Percentiles rank a stretch among this genome's conserved stretches.
phyloP scores from a whole-genome alignment of 2,797 vertebrate species.

The Sebastes cheni region DNA sequence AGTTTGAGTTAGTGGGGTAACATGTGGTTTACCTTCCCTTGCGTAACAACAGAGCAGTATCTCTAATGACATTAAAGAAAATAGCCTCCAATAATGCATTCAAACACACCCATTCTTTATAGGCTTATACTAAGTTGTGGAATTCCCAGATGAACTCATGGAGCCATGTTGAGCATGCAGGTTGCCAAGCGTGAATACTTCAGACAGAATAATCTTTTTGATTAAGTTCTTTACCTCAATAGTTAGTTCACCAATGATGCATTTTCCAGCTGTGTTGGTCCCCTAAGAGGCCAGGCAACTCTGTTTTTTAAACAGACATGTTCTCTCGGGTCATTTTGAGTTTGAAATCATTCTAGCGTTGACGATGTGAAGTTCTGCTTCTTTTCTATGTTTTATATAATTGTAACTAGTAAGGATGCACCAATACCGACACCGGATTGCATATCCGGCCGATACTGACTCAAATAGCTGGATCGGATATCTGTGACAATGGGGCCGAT shows the following conservation, averaged over 20 bases:
- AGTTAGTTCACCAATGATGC: conserved; percentile 26
- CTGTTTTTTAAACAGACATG: neutral
- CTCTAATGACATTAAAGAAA: neutral
- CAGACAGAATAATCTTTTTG: conserved; percentile 24
- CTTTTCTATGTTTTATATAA: neutral
- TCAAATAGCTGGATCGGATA: neutral
- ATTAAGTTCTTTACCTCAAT: conserved; percentile 16
- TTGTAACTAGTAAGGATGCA: neutral
- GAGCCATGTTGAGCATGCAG: neutral
- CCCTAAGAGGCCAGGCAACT: neutral
- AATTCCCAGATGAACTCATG: conserved; percentile 10
- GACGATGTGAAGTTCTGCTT: neutral
- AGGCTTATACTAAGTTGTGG: neutral
- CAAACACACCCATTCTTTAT: neutral
- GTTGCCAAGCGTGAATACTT: conserved; percentile 8
- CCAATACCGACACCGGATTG: neutral
- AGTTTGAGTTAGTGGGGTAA: conserved; percentile 24
- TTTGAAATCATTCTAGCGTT: neutral
- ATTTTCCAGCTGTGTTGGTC: conserved; percentile 4
- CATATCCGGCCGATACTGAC: neutral
- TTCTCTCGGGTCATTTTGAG: neutral
- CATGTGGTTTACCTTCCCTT: conserved; percentile 21
- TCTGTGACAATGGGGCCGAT: neutral
- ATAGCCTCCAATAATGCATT: neutral
- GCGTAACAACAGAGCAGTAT: neutral